Percentiles rank a stretch among this genome's conserved stretches.
Evolutionary conservation across 1,140 invertebrate species (phyloP).

Genomic region (Drosophila paulistorum): DNA sequence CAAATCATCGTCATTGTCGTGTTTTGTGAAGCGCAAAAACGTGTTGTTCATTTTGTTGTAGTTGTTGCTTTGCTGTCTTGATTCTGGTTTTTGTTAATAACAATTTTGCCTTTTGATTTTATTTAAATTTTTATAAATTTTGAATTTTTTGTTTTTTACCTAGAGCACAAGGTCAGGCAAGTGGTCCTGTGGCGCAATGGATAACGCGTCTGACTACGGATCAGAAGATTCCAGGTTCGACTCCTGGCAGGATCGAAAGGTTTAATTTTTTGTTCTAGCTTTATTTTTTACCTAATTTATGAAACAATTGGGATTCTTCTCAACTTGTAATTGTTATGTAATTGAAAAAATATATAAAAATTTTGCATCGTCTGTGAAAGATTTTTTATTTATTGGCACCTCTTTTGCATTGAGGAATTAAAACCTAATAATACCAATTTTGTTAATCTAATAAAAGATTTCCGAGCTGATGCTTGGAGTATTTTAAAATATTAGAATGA

Average conservation of each 20-base stretch:
- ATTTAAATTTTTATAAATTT: constrained; percentile 5
- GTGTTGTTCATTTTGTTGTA: constrained; percentile 55
- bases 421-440: too few species aligned
- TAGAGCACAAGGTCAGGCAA: neutral
- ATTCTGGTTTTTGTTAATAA: constrained; percentile 19
- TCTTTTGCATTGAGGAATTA: too few species aligned
- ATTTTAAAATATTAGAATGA: too few species aligned
- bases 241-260: constrained; percentile 87
- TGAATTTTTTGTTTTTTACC: neutral
- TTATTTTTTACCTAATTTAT: too few species aligned
- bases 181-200: constrained; percentile 54
- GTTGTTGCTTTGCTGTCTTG: constrained; percentile 16
- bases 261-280: neutral
- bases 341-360: too few species aligned
- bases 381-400: too few species aligned
- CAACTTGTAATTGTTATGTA: too few species aligned
- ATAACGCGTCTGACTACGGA: constrained; percentile 89
- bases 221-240: constrained; percentile 90
- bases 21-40: constrained; percentile 72
- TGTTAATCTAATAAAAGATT: neutral
- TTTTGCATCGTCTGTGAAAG: too few species aligned
- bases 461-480: too few species aligned
- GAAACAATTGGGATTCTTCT: too few species aligned
- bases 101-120: constrained; percentile 40
- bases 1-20: constrained; percentile 47